A percentile compares a stretch with the other conserved stretches of the same genome.
Conservation (phyloP, 1,140 invertebrate genomes). For the Cheumatopsyche charites region DNA sequence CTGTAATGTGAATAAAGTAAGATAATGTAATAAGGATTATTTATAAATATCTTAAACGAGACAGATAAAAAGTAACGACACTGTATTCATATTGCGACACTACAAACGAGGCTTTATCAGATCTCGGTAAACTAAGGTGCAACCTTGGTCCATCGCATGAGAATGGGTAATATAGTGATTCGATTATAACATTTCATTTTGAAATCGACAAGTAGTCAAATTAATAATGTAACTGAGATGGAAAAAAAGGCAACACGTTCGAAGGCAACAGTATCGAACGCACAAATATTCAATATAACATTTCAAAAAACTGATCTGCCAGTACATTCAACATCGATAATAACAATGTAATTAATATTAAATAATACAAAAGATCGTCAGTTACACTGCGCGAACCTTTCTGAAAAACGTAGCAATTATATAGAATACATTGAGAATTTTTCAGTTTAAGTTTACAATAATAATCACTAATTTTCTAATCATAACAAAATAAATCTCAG, state of each 20-base stretch:
- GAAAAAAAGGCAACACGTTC: too few relatives aligned
- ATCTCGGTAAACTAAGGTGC: conserved; percentile 37
- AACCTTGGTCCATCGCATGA: conserved; percentile 34
- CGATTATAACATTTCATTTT: background rate
- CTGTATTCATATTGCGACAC: conserved; percentile 19
- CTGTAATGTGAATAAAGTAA: too few relatives aligned
- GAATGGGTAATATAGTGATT: conserved; percentile 19
- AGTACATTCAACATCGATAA: too few relatives aligned
- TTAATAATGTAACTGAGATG: too few relatives aligned
- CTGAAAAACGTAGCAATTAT: conserved; percentile 13
- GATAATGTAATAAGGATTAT: conserved; percentile 37
- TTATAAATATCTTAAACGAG: conserved; percentile 10
- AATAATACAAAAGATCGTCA: conserved; percentile 36
- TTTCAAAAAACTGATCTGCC: too few relatives aligned
- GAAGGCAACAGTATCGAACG: too few relatives aligned
- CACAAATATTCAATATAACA: too few relatives aligned
- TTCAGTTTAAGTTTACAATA: conserved; percentile 25
- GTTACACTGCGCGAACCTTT: conserved; percentile 32
- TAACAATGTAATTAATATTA: too few relatives aligned
- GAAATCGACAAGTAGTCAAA: too few relatives aligned
- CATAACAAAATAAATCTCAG: conserved; percentile 48
- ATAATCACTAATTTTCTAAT: conserved; percentile 35
- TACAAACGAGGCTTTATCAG: conserved; percentile 38
- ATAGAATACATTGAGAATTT: conserved; percentile 25
- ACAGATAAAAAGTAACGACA: conserved; percentile 33